Percentiles rank a stretch among this genome's conserved stretches.
Conservation (phyloP, 1,140 invertebrate species). For the Babylonia areolata region DNA sequence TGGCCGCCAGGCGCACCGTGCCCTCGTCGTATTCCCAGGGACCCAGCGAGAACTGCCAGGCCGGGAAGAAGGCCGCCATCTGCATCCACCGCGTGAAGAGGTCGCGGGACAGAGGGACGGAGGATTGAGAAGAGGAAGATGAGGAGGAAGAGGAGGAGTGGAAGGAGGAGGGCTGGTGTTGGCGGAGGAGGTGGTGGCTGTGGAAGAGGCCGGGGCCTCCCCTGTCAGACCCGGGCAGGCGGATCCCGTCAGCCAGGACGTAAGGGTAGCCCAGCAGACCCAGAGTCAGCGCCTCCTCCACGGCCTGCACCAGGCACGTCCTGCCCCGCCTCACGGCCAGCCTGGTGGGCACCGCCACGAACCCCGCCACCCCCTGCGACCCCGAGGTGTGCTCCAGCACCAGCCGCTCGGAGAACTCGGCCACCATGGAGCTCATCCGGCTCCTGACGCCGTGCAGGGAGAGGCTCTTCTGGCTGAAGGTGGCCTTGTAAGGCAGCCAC, state of each 20-base stretch:
- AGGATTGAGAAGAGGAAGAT: too few relatives aligned
- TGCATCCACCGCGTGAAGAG: conserved; percentile 95
- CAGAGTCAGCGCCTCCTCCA: conserved; percentile 88
- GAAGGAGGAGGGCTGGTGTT: too few relatives aligned
- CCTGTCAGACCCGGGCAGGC: too few relatives aligned
- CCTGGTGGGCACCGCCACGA: conserved; percentile 51
- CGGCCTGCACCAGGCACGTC: conserved; percentile 75
- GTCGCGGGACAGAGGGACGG: conserved; percentile 83
- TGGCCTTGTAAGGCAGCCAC: conserved; percentile 83
- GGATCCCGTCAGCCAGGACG: conserved; percentile 83
- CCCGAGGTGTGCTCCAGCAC: conserved; percentile 59
- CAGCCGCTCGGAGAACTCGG: conserved; percentile 43
- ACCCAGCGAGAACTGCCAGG: conserved; percentile 84
- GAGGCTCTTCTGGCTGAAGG: conserved; percentile 49
- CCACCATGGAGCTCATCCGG: conserved; percentile 54
- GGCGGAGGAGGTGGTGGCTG: too few relatives aligned
- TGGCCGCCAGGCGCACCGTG: conserved; percentile 81
- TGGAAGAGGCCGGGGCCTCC: conserved; percentile 1
- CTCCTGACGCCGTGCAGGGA: conserved; percentile 53
- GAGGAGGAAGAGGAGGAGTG: too few relatives aligned
- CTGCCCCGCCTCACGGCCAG: conserved; percentile 19
- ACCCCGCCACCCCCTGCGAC: conserved; percentile 53
- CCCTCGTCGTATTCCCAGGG: conserved; percentile 91
- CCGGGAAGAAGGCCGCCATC: conserved; percentile 90
- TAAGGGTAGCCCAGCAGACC: conserved; percentile 90